Conservation (phyloP, 2,113 vertebrate genomes). For the Odobenus rosmarus region DNA sequence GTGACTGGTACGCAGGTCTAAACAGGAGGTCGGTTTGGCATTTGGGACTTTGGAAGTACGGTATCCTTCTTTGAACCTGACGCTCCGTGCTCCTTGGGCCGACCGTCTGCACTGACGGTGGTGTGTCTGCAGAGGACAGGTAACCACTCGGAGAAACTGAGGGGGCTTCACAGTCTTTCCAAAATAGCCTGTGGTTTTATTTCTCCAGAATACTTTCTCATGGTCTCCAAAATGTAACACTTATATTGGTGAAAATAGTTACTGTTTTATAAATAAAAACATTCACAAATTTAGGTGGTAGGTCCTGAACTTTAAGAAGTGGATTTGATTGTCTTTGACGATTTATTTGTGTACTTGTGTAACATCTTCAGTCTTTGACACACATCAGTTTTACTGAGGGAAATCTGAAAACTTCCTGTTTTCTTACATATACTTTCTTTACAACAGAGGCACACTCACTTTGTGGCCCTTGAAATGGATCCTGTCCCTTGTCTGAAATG, state of each 20-base stretch:
- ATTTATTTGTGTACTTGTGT: background rate
- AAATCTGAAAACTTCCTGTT: background rate
- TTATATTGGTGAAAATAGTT: conserved; percentile 54
- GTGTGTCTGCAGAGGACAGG: background rate
- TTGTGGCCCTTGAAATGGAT: background rate
- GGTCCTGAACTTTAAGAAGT: conserved; percentile 67
- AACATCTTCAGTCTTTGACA: background rate
- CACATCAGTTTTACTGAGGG: background rate
- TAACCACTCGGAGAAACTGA: background rate
- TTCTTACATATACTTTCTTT: background rate
- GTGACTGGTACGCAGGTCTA: background rate
- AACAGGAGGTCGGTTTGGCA: background rate
- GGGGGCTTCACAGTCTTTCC: background rate
- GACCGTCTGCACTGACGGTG: fast-evolving
- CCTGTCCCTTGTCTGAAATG: background rate
- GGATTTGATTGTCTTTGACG: conserved; percentile 13
- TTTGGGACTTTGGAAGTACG: background rate
- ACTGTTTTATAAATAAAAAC: conserved; percentile 77
- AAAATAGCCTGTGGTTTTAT: conserved; percentile 39
- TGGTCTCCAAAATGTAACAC: conserved; percentile 33
- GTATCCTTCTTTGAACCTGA: background rate
- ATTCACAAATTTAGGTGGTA: conserved; percentile 72
- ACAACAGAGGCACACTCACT: background rate
- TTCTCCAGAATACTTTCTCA: conserved; percentile 28
- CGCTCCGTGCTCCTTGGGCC: background rate